These are phyloP conservation scores for Eurytoma adleriae DNA, from an alignment of 2,888 invertebrate genomes.

Conservation along the genomic window DNA sequence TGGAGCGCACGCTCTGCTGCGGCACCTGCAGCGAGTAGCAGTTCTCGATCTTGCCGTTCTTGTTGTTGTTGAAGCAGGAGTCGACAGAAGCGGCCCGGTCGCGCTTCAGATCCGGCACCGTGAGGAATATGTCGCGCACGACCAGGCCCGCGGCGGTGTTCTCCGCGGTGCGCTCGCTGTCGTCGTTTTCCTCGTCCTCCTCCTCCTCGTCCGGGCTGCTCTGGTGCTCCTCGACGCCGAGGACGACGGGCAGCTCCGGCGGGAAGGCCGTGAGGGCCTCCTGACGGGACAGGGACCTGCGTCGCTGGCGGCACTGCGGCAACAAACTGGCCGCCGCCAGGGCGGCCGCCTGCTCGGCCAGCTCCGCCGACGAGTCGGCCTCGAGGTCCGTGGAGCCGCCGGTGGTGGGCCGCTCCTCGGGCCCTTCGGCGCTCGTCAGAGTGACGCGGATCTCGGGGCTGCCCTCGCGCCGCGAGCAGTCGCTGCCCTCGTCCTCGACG, in stretches of 20 bases:
- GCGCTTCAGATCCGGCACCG: slow-evolving; percentile 89
- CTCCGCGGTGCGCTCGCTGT: slow-evolving; percentile 17
- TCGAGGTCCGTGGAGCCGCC: slow-evolving; percentile 63
- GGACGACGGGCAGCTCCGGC: slow-evolving; percentile 61
- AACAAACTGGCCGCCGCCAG: slow-evolving; percentile 47
- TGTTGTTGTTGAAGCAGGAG: slow-evolving; percentile 88
- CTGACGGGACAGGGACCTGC: slow-evolving; percentile 84
- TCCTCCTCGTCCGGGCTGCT: slow-evolving; percentile 59
- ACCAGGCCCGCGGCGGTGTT: slow-evolving; percentile 67
- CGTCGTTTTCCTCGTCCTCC: slow-evolving; percentile 59
- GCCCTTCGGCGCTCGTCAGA: slow-evolving; percentile 58
- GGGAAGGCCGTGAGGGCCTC: slow-evolving; percentile 85
- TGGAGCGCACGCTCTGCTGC: slow-evolving; percentile 84
- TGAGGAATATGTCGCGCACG: slow-evolving; percentile 85
- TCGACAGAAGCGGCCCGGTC: slow-evolving; percentile 93
- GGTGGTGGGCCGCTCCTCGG: slow-evolving; percentile 52
- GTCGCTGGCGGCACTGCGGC: slow-evolving; percentile 77
- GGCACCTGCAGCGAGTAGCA: slow-evolving; percentile 85
- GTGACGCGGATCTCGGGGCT: slow-evolving; percentile 71
- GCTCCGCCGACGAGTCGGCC: slow-evolving; percentile 74
- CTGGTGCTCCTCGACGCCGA: slow-evolving; percentile 9
- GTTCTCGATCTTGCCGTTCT: slow-evolving; percentile 83
- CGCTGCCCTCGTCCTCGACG: slow-evolving; percentile 56
- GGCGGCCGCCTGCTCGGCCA: background rate
- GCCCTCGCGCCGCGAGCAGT: slow-evolving; percentile 64